Evolutionary conservation across 30 jellyfish, hydroid and myxozoan genomes (phyloP).

Genomic region (Euphysa ruthae): DNA sequence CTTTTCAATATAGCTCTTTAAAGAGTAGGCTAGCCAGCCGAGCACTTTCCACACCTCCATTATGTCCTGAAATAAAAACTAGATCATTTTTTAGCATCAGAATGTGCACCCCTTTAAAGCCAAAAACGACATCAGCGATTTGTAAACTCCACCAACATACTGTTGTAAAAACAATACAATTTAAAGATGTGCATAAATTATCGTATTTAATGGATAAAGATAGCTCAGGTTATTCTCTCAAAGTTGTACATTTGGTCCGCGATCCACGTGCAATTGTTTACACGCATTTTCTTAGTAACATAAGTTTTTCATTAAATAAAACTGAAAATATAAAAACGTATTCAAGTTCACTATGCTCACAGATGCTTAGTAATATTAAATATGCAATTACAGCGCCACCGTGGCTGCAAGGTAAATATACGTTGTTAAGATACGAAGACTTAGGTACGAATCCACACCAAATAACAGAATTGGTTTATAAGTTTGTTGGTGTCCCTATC

Average conservation of each 20-base stretch:
- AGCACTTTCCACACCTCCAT: constrained; percentile 96
- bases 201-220: constrained; percentile 97
- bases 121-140: constrained; percentile 96
- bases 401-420: constrained; percentile 96
- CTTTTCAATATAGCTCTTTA: constrained; percentile 95
- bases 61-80: constrained; percentile 86
- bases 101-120: constrained; percentile 97
- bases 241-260: constrained; percentile 97
- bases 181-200: constrained; percentile 86
- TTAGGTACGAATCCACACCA: constrained; percentile 99
- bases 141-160: constrained; percentile 98
- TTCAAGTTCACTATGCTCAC: constrained; percentile 68
- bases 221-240: constrained; percentile 88
- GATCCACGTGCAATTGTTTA: constrained; percentile 95
- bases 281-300: constrained; percentile 69
- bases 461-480: constrained; percentile 87
- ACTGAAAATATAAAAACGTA: constrained; percentile 57
- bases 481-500: constrained; percentile 94
- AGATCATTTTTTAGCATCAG: constrained; percentile 90
- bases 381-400: constrained; percentile 99
- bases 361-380: constrained; percentile 84
- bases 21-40: constrained; percentile 97
- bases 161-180: constrained; percentile 82
- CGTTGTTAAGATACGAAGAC: constrained; percentile 94
- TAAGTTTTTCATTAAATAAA: constrained; percentile 45